These are phyloP conservation scores for Synergus laeviventris DNA, from an alignment of 2,888 invertebrate genomes.

Conservation along the genomic window DNA sequence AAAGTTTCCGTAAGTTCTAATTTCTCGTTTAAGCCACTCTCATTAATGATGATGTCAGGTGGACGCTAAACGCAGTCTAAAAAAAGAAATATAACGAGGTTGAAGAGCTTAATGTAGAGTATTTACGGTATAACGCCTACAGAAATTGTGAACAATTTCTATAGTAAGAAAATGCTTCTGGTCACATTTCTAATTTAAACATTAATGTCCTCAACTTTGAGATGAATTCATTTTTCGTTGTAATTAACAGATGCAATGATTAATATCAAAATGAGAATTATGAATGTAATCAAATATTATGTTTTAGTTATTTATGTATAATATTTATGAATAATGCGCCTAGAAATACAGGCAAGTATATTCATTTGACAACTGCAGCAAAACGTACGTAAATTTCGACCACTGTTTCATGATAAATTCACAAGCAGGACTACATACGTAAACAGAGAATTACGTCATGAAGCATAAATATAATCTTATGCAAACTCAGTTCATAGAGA, in stretches of 20 bases:
- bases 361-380: background rate
- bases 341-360: background rate
- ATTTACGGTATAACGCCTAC: too few relatives aligned
- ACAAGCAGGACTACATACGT: background rate
- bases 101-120: too few relatives aligned
- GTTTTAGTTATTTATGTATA: background rate
- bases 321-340: background rate
- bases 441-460: background rate
- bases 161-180: too few relatives aligned
- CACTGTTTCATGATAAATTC: background rate
- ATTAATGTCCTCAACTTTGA: too few relatives aligned
- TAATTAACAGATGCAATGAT: background rate
- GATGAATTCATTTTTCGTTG: background rate
- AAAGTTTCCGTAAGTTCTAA: constrained; percentile 24
- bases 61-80: too few relatives aligned
- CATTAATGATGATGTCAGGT: constrained; percentile 26
- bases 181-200: too few relatives aligned
- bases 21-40: constrained; percentile 22
- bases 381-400: background rate
- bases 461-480: background rate
- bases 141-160: too few relatives aligned
- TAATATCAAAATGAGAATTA: background rate
- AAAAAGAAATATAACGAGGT: too few relatives aligned
- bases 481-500: background rate
- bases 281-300: background rate